A percentile compares a stretch with the other conserved stretches of the same genome.
Conservation (phyloP, 2,888 invertebrate genomes). For the Synergus japonicus region DNA sequence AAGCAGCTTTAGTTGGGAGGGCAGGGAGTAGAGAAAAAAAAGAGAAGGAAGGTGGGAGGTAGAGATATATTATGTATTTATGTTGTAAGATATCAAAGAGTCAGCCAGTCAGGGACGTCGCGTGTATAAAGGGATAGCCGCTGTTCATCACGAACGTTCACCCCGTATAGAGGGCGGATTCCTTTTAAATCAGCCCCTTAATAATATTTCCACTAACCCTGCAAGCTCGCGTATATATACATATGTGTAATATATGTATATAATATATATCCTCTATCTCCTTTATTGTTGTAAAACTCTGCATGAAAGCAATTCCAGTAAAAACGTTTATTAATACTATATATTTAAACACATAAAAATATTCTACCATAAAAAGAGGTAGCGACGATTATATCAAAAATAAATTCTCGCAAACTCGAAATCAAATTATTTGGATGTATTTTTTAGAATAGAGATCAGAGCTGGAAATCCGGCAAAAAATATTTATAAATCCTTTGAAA, state of each 20-base stretch:
- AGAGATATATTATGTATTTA: slow-evolving; percentile 51
- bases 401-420: no score
- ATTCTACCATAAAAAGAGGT: no score
- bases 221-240: not conserved
- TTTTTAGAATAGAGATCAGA: no score
- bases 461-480: no score
- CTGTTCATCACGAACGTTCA: slow-evolving; percentile 65
- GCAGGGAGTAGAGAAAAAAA: not conserved
- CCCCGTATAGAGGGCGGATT: slow-evolving; percentile 62
- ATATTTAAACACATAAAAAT: not conserved
- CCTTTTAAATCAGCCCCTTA: slow-evolving; percentile 53
- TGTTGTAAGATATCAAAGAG: slow-evolving; percentile 59
- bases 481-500: no score
- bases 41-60: slow-evolving; percentile 11
- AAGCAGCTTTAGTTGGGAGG: not conserved
- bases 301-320: not conserved
- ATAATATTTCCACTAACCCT: slow-evolving; percentile 7
- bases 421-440: no score
- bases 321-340: not conserved
- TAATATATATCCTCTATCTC: not conserved
- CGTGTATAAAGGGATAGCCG: slow-evolving; percentile 65
- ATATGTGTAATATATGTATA: not conserved
- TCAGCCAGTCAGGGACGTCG: slow-evolving; percentile 59
- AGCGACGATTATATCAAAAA: no score
- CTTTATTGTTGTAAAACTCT: not conserved